Conservation (phyloP, 2,888 invertebrate genomes). For the Mesochorus sp. region DNA sequence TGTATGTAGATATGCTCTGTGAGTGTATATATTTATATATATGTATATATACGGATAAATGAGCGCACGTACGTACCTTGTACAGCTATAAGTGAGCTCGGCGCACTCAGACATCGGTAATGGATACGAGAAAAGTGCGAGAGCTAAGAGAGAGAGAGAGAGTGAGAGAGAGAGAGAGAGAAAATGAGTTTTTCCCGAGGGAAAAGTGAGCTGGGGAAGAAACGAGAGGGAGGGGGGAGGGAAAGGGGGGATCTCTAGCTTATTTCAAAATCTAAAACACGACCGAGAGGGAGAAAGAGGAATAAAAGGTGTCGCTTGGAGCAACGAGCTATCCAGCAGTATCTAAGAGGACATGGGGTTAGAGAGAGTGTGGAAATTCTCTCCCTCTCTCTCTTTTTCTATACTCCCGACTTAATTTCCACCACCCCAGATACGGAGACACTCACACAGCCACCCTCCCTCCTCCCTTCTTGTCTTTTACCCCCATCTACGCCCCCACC, state of each 20-base stretch:
- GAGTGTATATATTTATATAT: slow-evolving; percentile 46
- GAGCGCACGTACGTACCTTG: slow-evolving; percentile 21
- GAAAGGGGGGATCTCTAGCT: slow-evolving; percentile 64
- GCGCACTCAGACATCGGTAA: slow-evolving; percentile 61
- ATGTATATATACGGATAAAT: slow-evolving; percentile 10
- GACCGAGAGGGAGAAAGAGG: slow-evolving; percentile 64
- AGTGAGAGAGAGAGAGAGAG: slow-evolving; percentile 53
- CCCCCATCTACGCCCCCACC: slow-evolving; percentile 18
- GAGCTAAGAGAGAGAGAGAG: slow-evolving; percentile 31
- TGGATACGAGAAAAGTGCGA: slow-evolving; percentile 48
- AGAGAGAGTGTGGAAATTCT: slow-evolving; percentile 64
- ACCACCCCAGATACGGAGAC: slow-evolving; percentile 68
- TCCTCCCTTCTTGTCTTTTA: slow-evolving; percentile 23
- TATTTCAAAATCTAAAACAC: slow-evolving; percentile 78
- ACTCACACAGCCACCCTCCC: slow-evolving; percentile 24
- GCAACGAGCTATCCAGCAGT: slow-evolving; percentile 61
- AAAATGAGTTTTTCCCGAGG: slow-evolving; percentile 60
- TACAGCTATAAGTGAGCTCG: slow-evolving; percentile 52
- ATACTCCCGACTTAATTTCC: slow-evolving; percentile 77
- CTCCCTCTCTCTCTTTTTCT: background rate
- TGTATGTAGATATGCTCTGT: slow-evolving; percentile 27
- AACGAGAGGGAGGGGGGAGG: slow-evolving; percentile 31
- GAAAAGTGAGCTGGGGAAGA: slow-evolving; percentile 61
- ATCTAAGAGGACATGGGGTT: slow-evolving; percentile 38
- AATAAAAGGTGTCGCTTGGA: slow-evolving; percentile 76